Percentiles rank a stretch among this genome's conserved stretches.
Evolutionary conservation across 2,113 vertebrate species (phyloP).

Genomic region (Dasyornis broadbenti): DNA sequence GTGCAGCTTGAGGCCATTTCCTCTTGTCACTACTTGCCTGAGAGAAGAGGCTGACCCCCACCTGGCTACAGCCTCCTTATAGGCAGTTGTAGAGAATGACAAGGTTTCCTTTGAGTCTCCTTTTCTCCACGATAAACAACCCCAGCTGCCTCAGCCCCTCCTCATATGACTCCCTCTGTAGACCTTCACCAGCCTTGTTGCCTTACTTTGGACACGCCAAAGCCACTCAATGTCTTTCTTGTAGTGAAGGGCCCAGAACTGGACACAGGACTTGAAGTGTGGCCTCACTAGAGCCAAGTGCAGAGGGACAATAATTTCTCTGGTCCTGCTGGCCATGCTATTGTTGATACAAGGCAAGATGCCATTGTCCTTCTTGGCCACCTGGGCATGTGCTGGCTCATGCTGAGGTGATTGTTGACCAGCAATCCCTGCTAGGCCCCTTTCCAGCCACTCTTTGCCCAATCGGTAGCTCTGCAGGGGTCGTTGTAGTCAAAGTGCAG

Average conservation of each 20-base stretch:
- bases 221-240: neutral
- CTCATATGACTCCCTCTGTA: neutral
- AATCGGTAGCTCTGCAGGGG: neutral
- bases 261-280: neutral
- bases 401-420: neutral
- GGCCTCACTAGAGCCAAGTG: too few species aligned
- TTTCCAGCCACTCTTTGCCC: neutral
- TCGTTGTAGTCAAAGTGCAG: neutral
- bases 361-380: neutral
- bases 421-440: neutral
- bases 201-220: neutral
- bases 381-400: neutral
- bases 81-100: neutral
- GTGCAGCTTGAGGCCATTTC: neutral
- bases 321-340: neutral
- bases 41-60: accelerated
- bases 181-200: neutral
- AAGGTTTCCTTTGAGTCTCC: neutral
- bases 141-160: neutral
- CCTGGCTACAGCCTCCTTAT: neutral
- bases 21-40: neutral
- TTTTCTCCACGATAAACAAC: neutral
- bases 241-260: neutral
- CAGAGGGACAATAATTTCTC: neutral
- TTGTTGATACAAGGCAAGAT: neutral